Percentiles rank a stretch among this genome's conserved stretches.
Evolutionary conservation across 2,888 invertebrate species (phyloP).

Genomic region (Maniola hyperantus): DNA sequence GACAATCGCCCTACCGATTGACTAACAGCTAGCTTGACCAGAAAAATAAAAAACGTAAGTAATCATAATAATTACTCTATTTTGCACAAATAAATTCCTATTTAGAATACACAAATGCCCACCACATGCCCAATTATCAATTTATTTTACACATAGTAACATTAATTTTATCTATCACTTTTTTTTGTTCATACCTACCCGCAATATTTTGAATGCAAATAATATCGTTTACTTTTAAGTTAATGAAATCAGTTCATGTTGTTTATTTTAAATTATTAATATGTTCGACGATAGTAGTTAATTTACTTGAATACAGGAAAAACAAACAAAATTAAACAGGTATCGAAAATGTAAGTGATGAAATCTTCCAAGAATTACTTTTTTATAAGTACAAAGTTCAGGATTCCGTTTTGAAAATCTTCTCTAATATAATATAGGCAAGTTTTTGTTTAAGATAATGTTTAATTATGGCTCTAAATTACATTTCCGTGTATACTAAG

Average conservation of each 20-base stretch:
- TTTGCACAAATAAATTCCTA: not conserved
- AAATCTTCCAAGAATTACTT: not conserved
- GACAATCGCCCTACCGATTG: too few relatives aligned
- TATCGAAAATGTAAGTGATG: not conserved
- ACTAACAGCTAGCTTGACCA: too few relatives aligned
- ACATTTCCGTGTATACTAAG: conserved; percentile 3
- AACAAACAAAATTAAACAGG: not conserved
- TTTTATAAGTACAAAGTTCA: not conserved
- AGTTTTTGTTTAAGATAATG: conserved; percentile 30
- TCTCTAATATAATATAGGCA: not conserved
- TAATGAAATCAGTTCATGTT: not conserved
- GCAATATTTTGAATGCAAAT: not conserved
- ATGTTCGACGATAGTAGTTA: not conserved
- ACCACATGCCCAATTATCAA: too few relatives aligned
- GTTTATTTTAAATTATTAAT: not conserved
- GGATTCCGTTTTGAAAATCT: not conserved
- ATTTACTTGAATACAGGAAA: not conserved
- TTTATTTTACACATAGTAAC: not conserved
- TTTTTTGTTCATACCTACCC: conserved; percentile 9
- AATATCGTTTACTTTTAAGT: not conserved
- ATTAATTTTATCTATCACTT: conserved; percentile 1
- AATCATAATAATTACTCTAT: not conserved
- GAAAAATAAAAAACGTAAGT: too few relatives aligned
- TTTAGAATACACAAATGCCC: too few relatives aligned
- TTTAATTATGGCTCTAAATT: conserved; percentile 29